Base-by-base conservation (phyloP, 2,888 invertebrate species). In the Sceliomorpha sp. region DNA sequence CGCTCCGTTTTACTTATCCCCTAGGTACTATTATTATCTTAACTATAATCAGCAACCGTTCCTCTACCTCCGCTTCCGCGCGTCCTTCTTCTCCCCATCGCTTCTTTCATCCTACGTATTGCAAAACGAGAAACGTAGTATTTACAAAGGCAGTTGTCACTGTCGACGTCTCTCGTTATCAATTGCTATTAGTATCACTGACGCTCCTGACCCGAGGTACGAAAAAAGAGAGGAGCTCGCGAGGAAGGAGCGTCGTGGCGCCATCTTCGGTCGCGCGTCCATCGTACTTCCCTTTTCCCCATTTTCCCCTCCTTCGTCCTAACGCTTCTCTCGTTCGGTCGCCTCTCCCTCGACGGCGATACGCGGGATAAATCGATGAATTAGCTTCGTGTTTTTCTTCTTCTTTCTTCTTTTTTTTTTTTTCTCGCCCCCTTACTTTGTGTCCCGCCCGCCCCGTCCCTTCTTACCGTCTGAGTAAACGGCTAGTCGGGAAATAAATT, bases 401-500 rank as follows among this genome's bases (percentile, higher is more conserved):
- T 32, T 2, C 9, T 32, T 2, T 32, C 32, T 3, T 32, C 10
- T 32, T 12, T 12, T 12, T 10, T 32, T 29, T 47, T 40, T 37
- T 48, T 48, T 31, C 24, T 58, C 36, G 45, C 20, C 39, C 39
- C 40, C 40, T 58, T 58, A 58, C 58, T 58, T 47, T 45, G 45
- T 44, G 32, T 42, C 24, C 26, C 34, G 24, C 29, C 51, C 2
- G 6, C 24, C 40, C 40, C 8, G 20, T 9, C 32, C 34, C 42
- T 40, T 34, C 37, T 56, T 42, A 56, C 44, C 55, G 37, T 51
- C 51, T 24, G 47, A 34, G 67, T 60, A 74, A 78, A 81, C 80
- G 72, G 78, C 81, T 84, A 84, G 76, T 80, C 75, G 74, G 82
- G 58, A 72, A 66, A 64, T 64, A 81, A 85, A 79, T 83, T 82